Conservation (phyloP, 1,140 invertebrate species). For the Thereuonema tuberculata region DNA sequence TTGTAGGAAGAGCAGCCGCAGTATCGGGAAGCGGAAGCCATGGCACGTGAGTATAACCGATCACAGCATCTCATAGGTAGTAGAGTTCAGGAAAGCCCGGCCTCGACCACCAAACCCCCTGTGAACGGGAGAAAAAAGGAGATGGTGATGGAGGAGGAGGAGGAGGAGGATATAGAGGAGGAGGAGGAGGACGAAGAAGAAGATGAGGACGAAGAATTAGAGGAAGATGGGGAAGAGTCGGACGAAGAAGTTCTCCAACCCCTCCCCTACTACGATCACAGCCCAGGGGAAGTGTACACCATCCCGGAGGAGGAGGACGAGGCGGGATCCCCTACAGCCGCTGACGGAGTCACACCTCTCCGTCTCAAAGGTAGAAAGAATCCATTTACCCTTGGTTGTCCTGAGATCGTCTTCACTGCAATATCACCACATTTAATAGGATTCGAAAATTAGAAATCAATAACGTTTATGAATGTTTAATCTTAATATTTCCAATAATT, state of each 20-base stretch:
- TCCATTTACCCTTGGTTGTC: not conserved
- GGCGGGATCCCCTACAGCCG: conserved; percentile 35
- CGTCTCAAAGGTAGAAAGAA: conserved; percentile 17
- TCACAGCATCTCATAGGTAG: too few species aligned
- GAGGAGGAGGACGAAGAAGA: conserved; percentile 17
- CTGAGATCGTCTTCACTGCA: too few species aligned
- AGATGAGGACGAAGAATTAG: conserved; percentile 19
- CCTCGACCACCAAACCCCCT: not conserved
- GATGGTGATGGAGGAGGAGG: not conserved
- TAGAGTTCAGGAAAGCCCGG: too few species aligned
- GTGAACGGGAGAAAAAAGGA: conserved; percentile 15
- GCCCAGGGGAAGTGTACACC: conserved; percentile 39
- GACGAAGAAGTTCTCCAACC: conserved; percentile 13
- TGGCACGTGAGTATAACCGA: too few species aligned
- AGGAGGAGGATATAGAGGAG: conserved; percentile 11
- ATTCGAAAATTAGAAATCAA: too few species aligned
- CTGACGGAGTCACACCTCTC: conserved; percentile 34
- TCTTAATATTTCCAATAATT: too few species aligned
- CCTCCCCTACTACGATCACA: conserved; percentile 34
- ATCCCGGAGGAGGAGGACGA: conserved; percentile 42
- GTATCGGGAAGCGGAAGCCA: too few species aligned
- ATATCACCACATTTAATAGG: too few species aligned
- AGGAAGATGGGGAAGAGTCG: conserved; percentile 7
- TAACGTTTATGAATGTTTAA: too few species aligned
- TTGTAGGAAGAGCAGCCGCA: too few species aligned